Conservation (phyloP, 2,797 vertebrate genomes). For the Melanotaenia pygmaea region DNA sequence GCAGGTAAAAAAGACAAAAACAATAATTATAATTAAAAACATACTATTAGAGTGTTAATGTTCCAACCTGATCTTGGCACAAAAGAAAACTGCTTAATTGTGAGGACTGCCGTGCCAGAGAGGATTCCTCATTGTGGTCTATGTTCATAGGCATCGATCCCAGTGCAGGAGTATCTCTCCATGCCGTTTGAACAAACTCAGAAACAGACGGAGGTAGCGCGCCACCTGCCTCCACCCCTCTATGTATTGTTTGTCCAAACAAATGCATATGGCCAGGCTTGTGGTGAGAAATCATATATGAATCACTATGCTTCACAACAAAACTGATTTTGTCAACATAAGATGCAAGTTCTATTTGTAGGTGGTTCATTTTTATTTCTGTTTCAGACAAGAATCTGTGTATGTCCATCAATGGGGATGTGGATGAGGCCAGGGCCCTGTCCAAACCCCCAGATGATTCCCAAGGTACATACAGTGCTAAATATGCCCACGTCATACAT, state of each 20-base stretch:
- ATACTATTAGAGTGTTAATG: neutral
- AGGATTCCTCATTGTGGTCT: neutral
- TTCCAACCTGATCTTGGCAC: neutral
- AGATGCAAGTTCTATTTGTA: neutral
- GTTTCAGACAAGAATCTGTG: slow-evolving; percentile 90
- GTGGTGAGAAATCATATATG: slow-evolving; percentile 83
- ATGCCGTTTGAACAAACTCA: slow-evolving; percentile 96
- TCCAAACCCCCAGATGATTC: slow-evolving; percentile 97
- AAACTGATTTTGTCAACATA: neutral
- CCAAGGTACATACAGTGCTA: slow-evolving; percentile 83
- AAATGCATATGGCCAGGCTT: slow-evolving; percentile 94
- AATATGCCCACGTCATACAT: neutral
- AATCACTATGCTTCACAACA: neutral
- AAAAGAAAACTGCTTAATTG: neutral
- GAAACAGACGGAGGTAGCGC: slow-evolving; percentile 93
- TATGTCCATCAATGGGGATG: slow-evolving; percentile 92
- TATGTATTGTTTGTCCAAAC: slow-evolving; percentile 97
- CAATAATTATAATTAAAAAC: neutral
- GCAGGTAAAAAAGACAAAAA: slow-evolving; percentile 84
- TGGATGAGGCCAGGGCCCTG: slow-evolving; percentile 96
- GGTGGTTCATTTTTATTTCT: slow-evolving; percentile 6
- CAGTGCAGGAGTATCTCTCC: slow-evolving; percentile 94
- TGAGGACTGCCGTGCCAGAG: neutral
- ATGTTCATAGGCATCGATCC: slow-evolving; percentile 90
- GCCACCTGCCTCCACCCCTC: slow-evolving; percentile 93